These are phyloP conservation scores for Hypercompe scribonia DNA, from an alignment of 2,888 invertebrate species.

Conservation along the genomic window DNA sequence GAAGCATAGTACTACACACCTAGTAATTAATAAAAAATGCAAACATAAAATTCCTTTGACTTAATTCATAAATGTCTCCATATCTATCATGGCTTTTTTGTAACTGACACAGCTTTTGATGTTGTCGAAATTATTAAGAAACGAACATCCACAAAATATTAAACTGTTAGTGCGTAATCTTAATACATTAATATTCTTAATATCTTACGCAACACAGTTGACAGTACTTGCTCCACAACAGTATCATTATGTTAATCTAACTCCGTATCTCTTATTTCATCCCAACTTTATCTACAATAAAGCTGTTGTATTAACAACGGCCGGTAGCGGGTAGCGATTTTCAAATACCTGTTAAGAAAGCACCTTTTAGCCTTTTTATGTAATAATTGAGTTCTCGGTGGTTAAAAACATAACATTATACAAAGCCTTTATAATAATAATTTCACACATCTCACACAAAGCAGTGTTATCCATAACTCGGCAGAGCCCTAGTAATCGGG, in stretches of 20 bases:
- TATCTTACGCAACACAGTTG: not conserved
- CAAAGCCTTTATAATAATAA: too few species aligned
- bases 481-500: too few species aligned
- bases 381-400: too few species aligned
- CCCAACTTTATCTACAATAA: constrained; percentile 4
- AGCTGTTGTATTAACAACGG: not conserved
- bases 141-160: not conserved
- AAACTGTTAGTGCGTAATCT: not conserved
- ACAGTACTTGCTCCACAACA: not conserved
- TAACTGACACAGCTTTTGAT: too few species aligned
- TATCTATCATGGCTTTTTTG: too few species aligned
- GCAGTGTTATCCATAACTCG: too few species aligned
- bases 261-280: not conserved
- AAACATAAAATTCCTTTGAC: too few species aligned
- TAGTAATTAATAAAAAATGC: too few species aligned
- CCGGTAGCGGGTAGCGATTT: too few species aligned
- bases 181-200: not conserved
- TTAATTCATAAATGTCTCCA: too few species aligned
- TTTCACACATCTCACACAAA: too few species aligned
- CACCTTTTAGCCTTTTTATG: not conserved
- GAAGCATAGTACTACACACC: too few species aligned
- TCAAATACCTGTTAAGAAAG: not conserved
- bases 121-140: not conserved
- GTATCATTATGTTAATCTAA: not conserved
- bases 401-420: not conserved